A percentile compares a stretch with the other conserved stretches of the same genome.
Evolutionary conservation across 2,797 vertebrate genomes (phyloP).

Genomic region (Salarias fasciatus): DNA sequence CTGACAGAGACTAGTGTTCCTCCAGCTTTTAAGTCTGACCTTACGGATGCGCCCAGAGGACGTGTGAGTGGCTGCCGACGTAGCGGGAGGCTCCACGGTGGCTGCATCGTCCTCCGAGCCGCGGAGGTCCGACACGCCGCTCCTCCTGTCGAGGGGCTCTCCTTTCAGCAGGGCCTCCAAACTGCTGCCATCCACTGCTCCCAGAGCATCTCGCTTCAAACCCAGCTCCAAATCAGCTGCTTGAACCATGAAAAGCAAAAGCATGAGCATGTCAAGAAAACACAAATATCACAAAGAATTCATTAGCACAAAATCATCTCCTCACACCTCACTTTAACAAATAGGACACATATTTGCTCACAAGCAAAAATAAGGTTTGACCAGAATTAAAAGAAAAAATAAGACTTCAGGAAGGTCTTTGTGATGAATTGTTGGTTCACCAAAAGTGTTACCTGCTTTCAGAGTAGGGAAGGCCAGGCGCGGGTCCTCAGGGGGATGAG

Average conservation of each 20-base stretch:
- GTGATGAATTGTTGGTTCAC: no score
- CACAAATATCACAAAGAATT: no score
- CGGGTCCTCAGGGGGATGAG: slow-evolving; percentile 95
- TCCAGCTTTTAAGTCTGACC: slow-evolving; percentile 73
- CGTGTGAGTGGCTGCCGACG: slow-evolving; percentile 77
- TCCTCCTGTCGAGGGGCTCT: slow-evolving; percentile 89
- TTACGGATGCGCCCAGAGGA: slow-evolving; percentile 86
- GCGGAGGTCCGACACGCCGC: slow-evolving; percentile 82
- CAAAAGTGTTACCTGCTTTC: slow-evolving; percentile 86
- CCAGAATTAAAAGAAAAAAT: no score
- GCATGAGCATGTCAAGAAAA: no score
- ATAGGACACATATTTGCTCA: no score
- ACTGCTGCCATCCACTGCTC: slow-evolving; percentile 92
- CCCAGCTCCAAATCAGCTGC: slow-evolving; percentile 82
- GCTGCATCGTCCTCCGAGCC: slow-evolving; percentile 85
- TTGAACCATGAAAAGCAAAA: neutral
- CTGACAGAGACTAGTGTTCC: neutral
- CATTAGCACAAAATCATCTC: no score
- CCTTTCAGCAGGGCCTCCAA: slow-evolving; percentile 93
- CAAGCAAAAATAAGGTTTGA: no score
- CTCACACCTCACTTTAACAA: no score
- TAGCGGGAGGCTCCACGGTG: slow-evolving; percentile 88
- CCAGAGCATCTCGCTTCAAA: slow-evolving; percentile 91
- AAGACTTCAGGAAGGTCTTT: neutral
- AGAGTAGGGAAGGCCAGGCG: slow-evolving; percentile 92